Base-by-base conservation (phyloP, 2,113 vertebrate species). In the Struthidea cinerea region DNA sequence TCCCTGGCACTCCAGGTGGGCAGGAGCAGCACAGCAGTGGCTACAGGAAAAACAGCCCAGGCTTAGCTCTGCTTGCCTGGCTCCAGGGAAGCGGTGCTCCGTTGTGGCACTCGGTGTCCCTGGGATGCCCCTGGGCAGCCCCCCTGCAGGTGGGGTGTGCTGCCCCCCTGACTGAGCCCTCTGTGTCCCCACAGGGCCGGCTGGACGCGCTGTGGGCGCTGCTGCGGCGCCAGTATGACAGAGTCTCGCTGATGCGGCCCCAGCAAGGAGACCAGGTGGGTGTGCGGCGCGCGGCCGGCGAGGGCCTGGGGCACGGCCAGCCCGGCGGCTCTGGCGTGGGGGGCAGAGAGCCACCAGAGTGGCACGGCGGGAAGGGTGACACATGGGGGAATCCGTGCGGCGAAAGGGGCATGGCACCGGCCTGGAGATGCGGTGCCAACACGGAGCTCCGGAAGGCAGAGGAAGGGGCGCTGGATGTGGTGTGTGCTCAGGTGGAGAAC, bases 201-300 rank as follows among this genome's bases (percentile, higher is more conserved):
- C 98, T 99, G 2, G 99, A 99, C 4, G 99, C 99, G 2, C 87
- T 99, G 89, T 99, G 99, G 99, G 99, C 99, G 26, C 93, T 99
- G 94, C 56, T 99, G 69, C 68, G 98, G 50, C 96, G 98, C 12
- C 99, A 99, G 96, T 99, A 99, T 2, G 98, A 99, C 96, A 94
- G 99, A 44, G 99, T 99, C 30, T 99, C 99, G n/a, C 86, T 99
- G 95, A 99, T 99, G 99, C 97, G 99, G 56, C 99, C 99, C 10
- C 99, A 99, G 65, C 95, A 98, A 93, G 98, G 98, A 93, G 99
- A 99, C 53, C 97, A 99, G 98, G 99, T 99, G 97, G 84, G 98
- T 98, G 74, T 8, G 28, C 5, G 44, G 49, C 0, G 3, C 6
- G 7, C 2, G 1, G 37, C 15, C 1, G 3, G 63, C 4, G 4